Conservation (phyloP, 2,113 vertebrate genomes). For the Scopus umbretta region DNA sequence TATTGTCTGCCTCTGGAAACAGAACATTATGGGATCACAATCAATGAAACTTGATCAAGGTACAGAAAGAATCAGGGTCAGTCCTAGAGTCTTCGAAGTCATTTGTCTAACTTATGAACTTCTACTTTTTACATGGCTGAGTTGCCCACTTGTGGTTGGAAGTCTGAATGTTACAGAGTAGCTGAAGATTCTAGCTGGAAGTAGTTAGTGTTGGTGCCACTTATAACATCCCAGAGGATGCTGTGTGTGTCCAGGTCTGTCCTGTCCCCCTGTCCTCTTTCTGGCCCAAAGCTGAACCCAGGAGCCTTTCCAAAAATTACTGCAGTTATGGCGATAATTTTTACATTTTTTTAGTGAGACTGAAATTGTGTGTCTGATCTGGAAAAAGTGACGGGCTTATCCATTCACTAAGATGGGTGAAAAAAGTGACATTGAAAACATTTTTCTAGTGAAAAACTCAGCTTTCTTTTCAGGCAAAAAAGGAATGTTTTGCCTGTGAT, state of each 20-base stretch:
- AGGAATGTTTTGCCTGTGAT: neutral
- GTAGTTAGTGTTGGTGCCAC: neutral
- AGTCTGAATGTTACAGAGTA: neutral
- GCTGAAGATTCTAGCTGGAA: neutral
- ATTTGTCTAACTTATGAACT: neutral
- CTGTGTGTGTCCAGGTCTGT: neutral
- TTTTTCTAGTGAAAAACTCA: neutral
- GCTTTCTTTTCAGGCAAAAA: neutral
- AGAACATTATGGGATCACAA: neutral
- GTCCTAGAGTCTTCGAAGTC: neutral
- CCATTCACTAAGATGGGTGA: neutral
- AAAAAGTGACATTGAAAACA: neutral
- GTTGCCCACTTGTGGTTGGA: neutral
- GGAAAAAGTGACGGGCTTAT: neutral
- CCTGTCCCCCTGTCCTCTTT: accelerated
- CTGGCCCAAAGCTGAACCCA: neutral
- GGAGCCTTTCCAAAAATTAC: neutral
- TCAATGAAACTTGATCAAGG: neutral
- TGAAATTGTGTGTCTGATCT: neutral
- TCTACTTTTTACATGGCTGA: neutral
- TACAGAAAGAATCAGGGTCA: neutral
- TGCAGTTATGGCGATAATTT: neutral
- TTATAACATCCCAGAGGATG: too few species aligned
- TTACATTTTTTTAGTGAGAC: neutral
- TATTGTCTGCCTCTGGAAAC: neutral